These are phyloP conservation scores for Drosophila guanche DNA, from an alignment of 1,140 invertebrate genomes.

Conservation along the genomic window DNA sequence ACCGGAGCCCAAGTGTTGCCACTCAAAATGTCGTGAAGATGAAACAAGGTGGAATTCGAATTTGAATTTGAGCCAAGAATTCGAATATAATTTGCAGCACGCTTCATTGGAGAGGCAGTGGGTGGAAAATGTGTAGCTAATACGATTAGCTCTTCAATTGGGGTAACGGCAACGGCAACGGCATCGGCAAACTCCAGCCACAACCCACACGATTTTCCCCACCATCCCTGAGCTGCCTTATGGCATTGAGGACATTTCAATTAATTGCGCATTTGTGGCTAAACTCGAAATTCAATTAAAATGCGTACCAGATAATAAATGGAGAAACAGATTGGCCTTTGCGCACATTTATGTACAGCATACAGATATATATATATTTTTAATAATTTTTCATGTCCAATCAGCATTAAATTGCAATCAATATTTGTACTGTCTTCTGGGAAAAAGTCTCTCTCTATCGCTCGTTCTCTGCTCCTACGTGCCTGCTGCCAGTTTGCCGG, in stretches of 20 bases:
- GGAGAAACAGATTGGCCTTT: slow-evolving; percentile 39
- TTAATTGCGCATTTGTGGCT: slow-evolving; percentile 72
- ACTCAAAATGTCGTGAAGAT: slow-evolving; percentile 44
- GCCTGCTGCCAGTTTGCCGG: slow-evolving; percentile 34
- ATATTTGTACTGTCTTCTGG: slow-evolving; percentile 32
- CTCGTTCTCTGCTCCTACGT: slow-evolving; percentile 16
- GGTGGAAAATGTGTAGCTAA: slow-evolving; percentile 45
- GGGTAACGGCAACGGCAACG: not conserved
- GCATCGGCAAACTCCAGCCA: no score
- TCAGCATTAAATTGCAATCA: slow-evolving; percentile 65
- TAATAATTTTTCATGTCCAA: slow-evolving; percentile 40
- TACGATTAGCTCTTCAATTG: slow-evolving; percentile 58
- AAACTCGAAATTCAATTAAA: slow-evolving; percentile 70
- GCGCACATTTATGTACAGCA: not conserved
- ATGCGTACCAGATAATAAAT: slow-evolving; percentile 56
- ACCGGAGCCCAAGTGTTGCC: slow-evolving; percentile 1
- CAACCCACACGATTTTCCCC: not conserved
- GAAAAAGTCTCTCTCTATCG: not conserved
- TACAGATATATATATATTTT: slow-evolving; percentile 15
- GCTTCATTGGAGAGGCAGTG: slow-evolving; percentile 49
- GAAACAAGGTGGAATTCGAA: slow-evolving; percentile 48
- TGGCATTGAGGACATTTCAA: slow-evolving; percentile 50
- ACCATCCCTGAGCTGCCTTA: not conserved
- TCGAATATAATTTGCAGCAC: slow-evolving; percentile 44
- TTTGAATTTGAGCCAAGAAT: slow-evolving; percentile 5